phyloP scores from a whole-genome alignment of 2,888 invertebrate genomes.

The Platycheirus albimanus region DNA sequence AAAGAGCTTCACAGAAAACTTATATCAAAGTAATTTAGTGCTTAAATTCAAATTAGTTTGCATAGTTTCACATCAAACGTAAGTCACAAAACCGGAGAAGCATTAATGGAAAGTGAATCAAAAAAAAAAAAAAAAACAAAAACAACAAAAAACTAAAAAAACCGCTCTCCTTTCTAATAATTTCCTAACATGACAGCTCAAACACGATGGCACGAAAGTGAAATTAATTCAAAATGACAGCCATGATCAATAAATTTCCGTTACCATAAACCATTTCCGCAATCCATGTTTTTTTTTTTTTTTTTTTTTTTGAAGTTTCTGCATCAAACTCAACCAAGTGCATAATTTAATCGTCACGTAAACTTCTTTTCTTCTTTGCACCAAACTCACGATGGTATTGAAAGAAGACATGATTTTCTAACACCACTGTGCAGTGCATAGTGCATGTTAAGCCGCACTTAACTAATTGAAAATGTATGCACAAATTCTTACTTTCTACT shows the following conservation, averaged over 20 bases:
- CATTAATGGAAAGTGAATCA: constrained; percentile 27
- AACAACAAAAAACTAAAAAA: neutral
- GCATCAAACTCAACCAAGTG: constrained; percentile 12
- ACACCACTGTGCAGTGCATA: no score
- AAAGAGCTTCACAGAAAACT: no score
- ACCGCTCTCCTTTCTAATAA: constrained; percentile 35
- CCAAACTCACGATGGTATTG: constrained; percentile 14
- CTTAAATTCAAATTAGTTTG: constrained; percentile 1
- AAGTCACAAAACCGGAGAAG: neutral
- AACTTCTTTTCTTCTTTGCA: neutral
- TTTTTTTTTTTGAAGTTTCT: neutral
- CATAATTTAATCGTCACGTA: constrained; percentile 29
- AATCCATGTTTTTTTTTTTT: constrained; percentile 2
- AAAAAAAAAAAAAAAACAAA: neutral
- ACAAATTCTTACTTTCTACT: constrained; percentile 29
- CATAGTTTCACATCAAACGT: neutral
- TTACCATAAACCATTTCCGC: constrained; percentile 25
- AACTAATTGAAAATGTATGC: constrained; percentile 22
- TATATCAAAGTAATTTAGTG: neutral
- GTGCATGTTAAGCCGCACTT: constrained; percentile 4
- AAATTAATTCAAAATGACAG: constrained; percentile 37
- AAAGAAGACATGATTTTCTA: constrained; percentile 9
- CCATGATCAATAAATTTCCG: constrained; percentile 37
- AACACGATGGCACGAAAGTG: constrained; percentile 21
- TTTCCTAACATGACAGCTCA: constrained; percentile 10